phyloP scores from a whole-genome alignment of 2,888 invertebrate genomes.

The Hyles lineata region DNA sequence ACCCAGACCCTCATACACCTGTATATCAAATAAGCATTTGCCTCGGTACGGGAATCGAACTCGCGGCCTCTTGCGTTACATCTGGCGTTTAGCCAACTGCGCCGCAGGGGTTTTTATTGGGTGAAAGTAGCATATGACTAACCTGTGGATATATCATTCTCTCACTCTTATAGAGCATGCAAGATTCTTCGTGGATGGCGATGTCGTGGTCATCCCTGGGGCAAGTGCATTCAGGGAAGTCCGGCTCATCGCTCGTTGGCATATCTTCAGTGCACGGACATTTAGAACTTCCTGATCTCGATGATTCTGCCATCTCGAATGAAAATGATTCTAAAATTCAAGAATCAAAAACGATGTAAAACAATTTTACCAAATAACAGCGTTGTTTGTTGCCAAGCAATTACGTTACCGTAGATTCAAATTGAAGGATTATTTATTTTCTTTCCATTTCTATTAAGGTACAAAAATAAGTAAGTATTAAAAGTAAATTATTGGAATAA shows the following conservation, averaged over 20 bases:
- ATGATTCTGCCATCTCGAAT: constrained; percentile 48
- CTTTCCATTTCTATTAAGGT: background rate
- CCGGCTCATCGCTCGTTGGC: constrained; percentile 41
- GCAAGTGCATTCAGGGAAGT: constrained; percentile 59
- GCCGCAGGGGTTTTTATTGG: no score
- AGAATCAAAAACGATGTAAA: constrained; percentile 5
- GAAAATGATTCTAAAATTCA: background rate
- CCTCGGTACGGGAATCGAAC: no score
- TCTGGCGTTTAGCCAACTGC: no score
- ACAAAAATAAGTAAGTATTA: no score
- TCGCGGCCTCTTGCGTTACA: no score
- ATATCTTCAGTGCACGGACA: constrained; percentile 60
- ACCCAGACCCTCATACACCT: no score
- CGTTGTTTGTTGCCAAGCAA: constrained; percentile 54
- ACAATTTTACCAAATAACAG: constrained; percentile 32
- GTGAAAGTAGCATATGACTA: constrained; percentile 38
- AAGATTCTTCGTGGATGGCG: constrained; percentile 63
- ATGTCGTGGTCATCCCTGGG: constrained; percentile 66
- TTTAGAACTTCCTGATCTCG: constrained; percentile 40
- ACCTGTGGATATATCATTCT: constrained; percentile 63
- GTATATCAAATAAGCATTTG: no score
- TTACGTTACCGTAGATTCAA: background rate
- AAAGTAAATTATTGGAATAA: no score
- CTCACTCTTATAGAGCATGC: constrained; percentile 68
- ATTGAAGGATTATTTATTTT: background rate